Evolutionary conservation across 64 coral and sea anemone species (phyloP).

Genomic region (Porites australiensis): DNA sequence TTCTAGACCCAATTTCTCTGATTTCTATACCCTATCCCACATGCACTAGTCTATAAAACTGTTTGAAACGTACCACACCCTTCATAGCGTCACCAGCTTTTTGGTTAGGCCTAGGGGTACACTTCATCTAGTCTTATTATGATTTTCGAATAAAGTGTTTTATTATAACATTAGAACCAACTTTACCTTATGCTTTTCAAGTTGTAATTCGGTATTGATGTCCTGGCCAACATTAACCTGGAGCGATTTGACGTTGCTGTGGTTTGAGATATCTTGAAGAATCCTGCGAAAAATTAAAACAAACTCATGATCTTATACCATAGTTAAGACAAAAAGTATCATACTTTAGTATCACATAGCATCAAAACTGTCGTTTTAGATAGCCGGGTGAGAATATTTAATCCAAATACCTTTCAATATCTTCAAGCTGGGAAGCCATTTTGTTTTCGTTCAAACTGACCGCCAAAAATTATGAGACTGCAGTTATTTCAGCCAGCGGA

Average conservation of each 20-base stretch:
- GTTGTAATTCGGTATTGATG: conserved; percentile 8
- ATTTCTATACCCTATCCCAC: no score
- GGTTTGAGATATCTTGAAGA: conserved; percentile 34
- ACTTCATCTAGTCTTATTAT: no score
- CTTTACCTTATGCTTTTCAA: conserved; percentile 37
- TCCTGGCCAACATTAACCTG: neutral
- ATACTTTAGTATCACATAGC: neutral
- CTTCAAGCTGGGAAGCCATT: conserved; percentile 25
- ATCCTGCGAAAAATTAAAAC: neutral
- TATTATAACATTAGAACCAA: neutral
- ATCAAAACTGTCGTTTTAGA: neutral
- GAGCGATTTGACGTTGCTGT: conserved; percentile 26
- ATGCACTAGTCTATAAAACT: no score
- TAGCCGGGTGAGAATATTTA: neutral
- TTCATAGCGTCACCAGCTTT: no score
- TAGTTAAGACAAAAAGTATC: neutral
- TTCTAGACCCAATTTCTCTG: no score
- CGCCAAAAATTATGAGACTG: conserved; percentile 26
- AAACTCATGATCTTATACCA: neutral
- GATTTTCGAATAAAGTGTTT: no score
- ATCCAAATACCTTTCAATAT: conserved; percentile 1
- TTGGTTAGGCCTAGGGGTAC: no score
- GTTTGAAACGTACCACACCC: no score
- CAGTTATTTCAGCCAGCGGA: neutral
- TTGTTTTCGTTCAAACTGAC: conserved; percentile 21